Base-by-base conservation (phyloP, 2,113 vertebrate species). In the Gobio gobio region DNA sequence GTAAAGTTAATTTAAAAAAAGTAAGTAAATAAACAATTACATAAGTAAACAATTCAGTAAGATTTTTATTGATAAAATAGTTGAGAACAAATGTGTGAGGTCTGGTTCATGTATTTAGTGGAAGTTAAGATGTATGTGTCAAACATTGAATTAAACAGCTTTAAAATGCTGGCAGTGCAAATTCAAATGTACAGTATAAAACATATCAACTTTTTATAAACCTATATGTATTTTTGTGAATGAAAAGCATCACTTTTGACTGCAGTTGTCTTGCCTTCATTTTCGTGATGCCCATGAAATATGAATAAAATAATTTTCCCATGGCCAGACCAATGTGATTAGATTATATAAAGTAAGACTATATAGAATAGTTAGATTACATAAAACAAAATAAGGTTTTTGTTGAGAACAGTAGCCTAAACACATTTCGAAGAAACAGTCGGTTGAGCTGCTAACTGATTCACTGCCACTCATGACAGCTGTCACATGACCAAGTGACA, bases 401-500 rank as follows among this genome's bases (percentile, higher is more conserved):
- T 36, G 9, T 13, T 40, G 5, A 59, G 10, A 78, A 59, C 29
- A 9, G 22, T 24, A 18, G 20, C 22, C 7, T 43, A 43, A 63
- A 45, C 22, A 2, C 33, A 61, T 43, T 61, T n/a, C 43, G 7
- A 64, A 18, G 16, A 64, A 64, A 64, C 7, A 29, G 8, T n/a
- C n/a, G 26, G 9, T 47, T 24, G 36, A 29, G 18, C 54, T 18
- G 33, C 36, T 43, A 47, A 20, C 16, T 26, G 2, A 22, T 49
- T 33, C 10, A 22, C 59, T 29, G 63, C 3, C 12, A 20, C 58
- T 26, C 45, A 24, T 87, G 86, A 84, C 86, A n/a, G 8, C 77
- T 51, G 83, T 89, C 87, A 89, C 85, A 82, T 89, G 87, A 89
- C 87, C 36, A 12, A 29, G 49, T 24, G 12, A 40, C 70, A 26